Conservation (phyloP, 2,888 invertebrate genomes). For the Acronicta aceris region DNA sequence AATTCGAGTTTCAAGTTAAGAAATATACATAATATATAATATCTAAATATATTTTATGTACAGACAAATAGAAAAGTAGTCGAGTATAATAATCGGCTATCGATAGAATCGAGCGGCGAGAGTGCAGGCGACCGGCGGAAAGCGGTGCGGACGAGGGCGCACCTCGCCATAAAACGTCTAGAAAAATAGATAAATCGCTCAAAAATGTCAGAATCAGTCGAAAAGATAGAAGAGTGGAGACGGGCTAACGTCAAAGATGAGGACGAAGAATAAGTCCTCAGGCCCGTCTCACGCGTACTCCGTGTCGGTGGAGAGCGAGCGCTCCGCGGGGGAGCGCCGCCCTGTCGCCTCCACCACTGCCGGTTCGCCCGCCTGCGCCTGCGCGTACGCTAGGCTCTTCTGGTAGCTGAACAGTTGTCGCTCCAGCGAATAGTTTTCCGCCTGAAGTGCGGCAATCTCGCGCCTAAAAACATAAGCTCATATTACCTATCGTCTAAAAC, state of each 20-base stretch:
- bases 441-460: constrained; percentile 93
- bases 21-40: constrained; percentile 89
- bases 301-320: constrained; percentile 91
- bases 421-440: constrained; percentile 95
- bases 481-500: too few relatives aligned
- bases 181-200: constrained; percentile 90
- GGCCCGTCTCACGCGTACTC: constrained; percentile 91
- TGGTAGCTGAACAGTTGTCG: constrained; percentile 95
- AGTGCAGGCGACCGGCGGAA: constrained; percentile 87
- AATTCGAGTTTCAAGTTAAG: constrained; percentile 88
- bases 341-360: constrained; percentile 75
- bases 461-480: constrained; percentile 87
- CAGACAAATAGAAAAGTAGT: constrained; percentile 89
- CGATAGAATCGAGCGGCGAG: constrained; percentile 88
- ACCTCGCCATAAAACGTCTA: constrained; percentile 88
- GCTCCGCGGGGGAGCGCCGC: constrained; percentile 88
- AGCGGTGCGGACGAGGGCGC: constrained; percentile 88
- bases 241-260: constrained; percentile 69
- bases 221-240: constrained; percentile 83
- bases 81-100: constrained; percentile 88
- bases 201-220: constrained; percentile 89
- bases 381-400: constrained; percentile 93
- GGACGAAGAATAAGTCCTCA: constrained; percentile 50
- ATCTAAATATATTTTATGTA: constrained; percentile 90
- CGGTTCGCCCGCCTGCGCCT: constrained; percentile 89